Base-by-base conservation (phyloP, 2,888 invertebrate species). In the Unio pictorum region DNA sequence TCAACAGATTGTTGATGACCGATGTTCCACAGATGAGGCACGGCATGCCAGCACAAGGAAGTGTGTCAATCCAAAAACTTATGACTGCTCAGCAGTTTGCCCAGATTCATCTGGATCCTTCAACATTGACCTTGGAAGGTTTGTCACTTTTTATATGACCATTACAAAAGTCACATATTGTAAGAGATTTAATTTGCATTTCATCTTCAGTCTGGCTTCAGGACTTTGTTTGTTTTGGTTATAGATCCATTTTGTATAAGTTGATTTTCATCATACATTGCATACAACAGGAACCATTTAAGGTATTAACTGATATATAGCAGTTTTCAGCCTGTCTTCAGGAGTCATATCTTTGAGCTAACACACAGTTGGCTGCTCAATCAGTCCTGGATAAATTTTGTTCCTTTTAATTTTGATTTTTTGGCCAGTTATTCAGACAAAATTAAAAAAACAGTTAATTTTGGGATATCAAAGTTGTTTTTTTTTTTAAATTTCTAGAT, bases 1-100 rank as follows among this genome's bases (percentile, higher is more conserved):
- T 71, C 88, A 89, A 75, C 80, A 82, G 66, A 80, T 85, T 34
- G 85, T 86, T 3, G 80, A 82, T 58, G 56, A 60, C 11, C 69
- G 84, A 11, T 89, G 89, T 71, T 65, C 79, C 6, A 63, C 72
- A 17, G 67, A 72, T 17, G 71, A 87, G 73, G 71, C 79, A 18
- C 69, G 86, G 8, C n/a, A 76, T 20, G 80, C 85, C 28, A 66
- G 68, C 45, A 75, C 70, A 7, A 67, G 87, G 8, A 18, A 58
- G 4, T 89, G 89, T 72, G 72, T 80, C 2, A 68, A 80, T 59
- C 82, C 85, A 0, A 64, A 66, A 20, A 69, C 59, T 23, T 76
- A 69, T 76, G 80, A 84, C 78, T 89, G 89, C 68, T 61, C 72
- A 0, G 59, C 54, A 4, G 69, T 64, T 3, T 87, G 87, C 72